These are phyloP conservation scores for Onychostruthus taczanowskii DNA, from an alignment of 2,113 vertebrate genomes.

Conservation along the genomic window DNA sequence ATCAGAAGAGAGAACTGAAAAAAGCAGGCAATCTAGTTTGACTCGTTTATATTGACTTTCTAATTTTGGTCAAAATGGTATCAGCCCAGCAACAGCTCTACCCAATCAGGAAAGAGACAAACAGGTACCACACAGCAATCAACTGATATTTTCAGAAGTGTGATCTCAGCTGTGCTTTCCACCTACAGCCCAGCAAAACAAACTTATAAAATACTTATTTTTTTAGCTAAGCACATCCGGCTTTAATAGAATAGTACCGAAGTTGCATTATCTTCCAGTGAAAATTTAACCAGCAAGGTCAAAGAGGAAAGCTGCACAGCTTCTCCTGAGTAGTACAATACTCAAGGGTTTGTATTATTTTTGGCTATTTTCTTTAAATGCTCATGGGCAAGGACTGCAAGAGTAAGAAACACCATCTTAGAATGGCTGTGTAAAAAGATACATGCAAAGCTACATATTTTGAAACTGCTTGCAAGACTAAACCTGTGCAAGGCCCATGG, in stretches of 20 bases:
- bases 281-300: not conserved
- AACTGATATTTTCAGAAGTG: constrained; percentile 15
- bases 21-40: constrained; percentile 62
- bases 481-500: not conserved
- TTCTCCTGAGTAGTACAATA: not conserved
- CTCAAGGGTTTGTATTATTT: not conserved
- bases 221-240: not conserved
- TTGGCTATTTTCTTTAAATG: not conserved
- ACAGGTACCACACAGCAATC: constrained; percentile 41
- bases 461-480: not conserved
- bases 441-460: not conserved
- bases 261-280: constrained; percentile 4
- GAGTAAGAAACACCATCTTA: not conserved
- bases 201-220: constrained; percentile 47
- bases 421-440: not conserved
- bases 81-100: constrained; percentile 59
- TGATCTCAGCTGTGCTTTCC: constrained; percentile 45
- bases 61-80: constrained; percentile 64
- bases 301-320: not conserved
- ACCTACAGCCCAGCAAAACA: constrained; percentile 42
- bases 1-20: constrained; percentile 46
- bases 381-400: not conserved
- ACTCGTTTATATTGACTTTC: constrained; percentile 66
- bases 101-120: constrained; percentile 60
- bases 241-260: not conserved